phyloP scores from a whole-genome alignment of 1,140 invertebrate species.

The Tetraneura akinire region DNA sequence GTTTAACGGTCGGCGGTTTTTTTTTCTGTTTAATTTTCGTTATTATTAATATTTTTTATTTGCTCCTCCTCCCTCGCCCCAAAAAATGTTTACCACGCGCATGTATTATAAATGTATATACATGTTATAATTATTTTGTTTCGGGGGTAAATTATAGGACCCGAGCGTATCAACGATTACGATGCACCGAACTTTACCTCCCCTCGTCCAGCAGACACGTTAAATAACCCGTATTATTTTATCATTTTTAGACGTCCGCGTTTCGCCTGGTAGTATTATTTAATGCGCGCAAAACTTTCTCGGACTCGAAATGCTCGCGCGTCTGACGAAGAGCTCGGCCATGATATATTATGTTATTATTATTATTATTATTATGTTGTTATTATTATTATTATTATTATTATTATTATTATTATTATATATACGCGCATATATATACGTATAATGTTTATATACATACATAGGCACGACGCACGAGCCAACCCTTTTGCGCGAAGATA shows the following conservation, averaged over 20 bases:
- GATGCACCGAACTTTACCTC: constrained; percentile 14
- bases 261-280: constrained; percentile 8
- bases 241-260: constrained; percentile 29
- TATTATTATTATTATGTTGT: too few relatives aligned
- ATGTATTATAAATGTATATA: too few relatives aligned
- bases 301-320: background rate
- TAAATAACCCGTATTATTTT: constrained; percentile 41
- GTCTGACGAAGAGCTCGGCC: background rate
- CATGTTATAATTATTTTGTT: constrained; percentile 42
- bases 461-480: too few relatives aligned
- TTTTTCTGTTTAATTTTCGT: too few relatives aligned
- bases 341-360: background rate
- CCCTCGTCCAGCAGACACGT: background rate
- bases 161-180: constrained; percentile 48
- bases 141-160: constrained; percentile 45
- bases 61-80: too few relatives aligned
- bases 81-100: too few relatives aligned
- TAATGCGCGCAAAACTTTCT: constrained; percentile 25
- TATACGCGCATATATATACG: too few relatives aligned
- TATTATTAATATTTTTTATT: too few relatives aligned
- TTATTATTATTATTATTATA: too few relatives aligned
- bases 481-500: constrained; percentile 1
- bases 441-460: background rate
- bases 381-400: too few relatives aligned
- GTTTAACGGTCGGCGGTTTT: too few relatives aligned